Evolutionary conservation across 2,113 vertebrate genomes (phyloP), one percentile per base, ranked within the genome.

Genomic region (Polypterus senegalus): DNA sequence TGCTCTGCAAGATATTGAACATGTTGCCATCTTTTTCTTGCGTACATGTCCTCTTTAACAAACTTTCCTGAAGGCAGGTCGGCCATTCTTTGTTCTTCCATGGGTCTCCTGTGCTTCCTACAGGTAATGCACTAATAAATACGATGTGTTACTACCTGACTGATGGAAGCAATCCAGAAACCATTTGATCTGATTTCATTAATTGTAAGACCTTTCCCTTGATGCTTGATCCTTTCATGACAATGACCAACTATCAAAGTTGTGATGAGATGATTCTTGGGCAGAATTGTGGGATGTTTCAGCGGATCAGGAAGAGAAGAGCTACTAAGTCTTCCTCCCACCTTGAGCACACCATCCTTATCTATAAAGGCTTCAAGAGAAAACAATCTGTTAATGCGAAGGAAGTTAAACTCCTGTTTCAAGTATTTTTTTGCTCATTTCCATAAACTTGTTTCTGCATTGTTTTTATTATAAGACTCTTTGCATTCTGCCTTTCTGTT

Each of bases 111-210:
- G 47, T 43, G 49, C 55, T 27, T 65, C 49, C 63, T 65, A 27
- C 58, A 65, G 8, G 58, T 46, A 46, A 65, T 52, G 48, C 63
- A 65, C 4, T 65, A 46, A 7, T 47, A 60, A 2, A 65, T 53
- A 48, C 60, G 11, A 4, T 51, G 47, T 5, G 63, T 58, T 11
- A 59, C 63, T 43, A 51, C 57, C 46, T 64, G 58, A n/a, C 63
- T 64, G 43, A 48, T 51, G 59, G 57, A 44, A 11, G 59, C n/a
- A 51, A 64, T 9, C 57, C 48, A 64, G 45, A 7, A 64, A 7
- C 63, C 63, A 64, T 59, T 49, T 10, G 63, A 48, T 51, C 63
- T 59, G 6, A 59, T 27, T 64, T 64, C 47, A 64, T 64, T 64
- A 6, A 64, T 44, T 10, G 57, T 53, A 43, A 59, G 49, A 51